These are phyloP conservation scores for Meiosimyza platycephala DNA, from an alignment of 2,888 invertebrate genomes.

Conservation along the genomic window DNA sequence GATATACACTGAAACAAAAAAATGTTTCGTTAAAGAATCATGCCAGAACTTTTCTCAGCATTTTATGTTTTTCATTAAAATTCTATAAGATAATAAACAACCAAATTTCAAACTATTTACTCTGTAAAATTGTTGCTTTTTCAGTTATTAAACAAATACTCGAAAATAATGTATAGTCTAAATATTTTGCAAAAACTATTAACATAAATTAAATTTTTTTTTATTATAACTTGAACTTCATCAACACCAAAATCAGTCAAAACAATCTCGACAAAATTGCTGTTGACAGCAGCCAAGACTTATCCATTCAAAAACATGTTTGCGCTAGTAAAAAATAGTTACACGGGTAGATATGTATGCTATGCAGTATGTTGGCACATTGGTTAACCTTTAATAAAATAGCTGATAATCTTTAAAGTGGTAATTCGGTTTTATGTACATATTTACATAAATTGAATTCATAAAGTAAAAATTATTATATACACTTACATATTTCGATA, in stretches of 20 bases:
- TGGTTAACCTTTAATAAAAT: conserved; percentile 21
- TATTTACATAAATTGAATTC: background rate
- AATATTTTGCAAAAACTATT: too few relatives aligned
- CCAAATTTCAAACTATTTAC: too few relatives aligned
- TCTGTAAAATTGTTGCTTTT: too few relatives aligned
- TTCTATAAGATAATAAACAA: too few relatives aligned
- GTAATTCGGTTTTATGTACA: conserved; percentile 25
- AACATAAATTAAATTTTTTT: too few relatives aligned
- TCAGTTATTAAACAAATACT: too few relatives aligned
- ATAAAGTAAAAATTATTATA: background rate
- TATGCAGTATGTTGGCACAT: conserved; percentile 3
- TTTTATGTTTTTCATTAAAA: too few relatives aligned
- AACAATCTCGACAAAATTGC: conserved; percentile 35
- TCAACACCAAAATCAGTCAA: conserved; percentile 16
- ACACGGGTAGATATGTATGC: background rate
- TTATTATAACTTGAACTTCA: background rate
- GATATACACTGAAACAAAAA: too few relatives aligned
- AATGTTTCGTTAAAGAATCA: too few relatives aligned
- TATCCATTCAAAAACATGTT: conserved; percentile 13
- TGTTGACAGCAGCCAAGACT: conserved; percentile 35
- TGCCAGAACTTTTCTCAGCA: too few relatives aligned
- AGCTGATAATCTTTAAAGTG: conserved; percentile 22
- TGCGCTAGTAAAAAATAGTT: background rate
- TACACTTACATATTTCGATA: too few relatives aligned
- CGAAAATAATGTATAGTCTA: too few relatives aligned